phyloP scores from a whole-genome alignment of 2,113 vertebrate genomes.

The Mormyrus lacerda region DNA sequence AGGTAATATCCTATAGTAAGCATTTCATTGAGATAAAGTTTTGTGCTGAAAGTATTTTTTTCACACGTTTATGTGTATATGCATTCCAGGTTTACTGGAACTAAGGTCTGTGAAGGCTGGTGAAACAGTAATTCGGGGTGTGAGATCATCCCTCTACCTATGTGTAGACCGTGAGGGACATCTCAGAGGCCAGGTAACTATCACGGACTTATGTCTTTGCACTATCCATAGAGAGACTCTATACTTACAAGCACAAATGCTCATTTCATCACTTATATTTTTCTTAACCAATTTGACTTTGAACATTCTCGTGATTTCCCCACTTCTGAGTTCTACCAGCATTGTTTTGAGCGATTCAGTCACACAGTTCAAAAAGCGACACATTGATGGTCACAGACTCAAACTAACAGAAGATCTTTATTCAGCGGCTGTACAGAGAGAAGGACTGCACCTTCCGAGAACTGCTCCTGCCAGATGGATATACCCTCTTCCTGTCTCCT shows the following conservation, averaged over 20 bases:
- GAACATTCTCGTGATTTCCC: not conserved
- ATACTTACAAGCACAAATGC: not conserved
- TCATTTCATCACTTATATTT: not conserved
- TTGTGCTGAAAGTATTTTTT: not conserved
- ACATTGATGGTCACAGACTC: not conserved
- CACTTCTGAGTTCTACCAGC: not conserved
- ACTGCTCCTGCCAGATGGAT: slow-evolving; percentile 53
- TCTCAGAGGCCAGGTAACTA: slow-evolving; percentile 51
- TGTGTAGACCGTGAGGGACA: slow-evolving; percentile 48
- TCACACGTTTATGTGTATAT: not conserved
- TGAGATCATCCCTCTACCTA: slow-evolving; percentile 50
- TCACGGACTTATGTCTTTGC: not conserved
- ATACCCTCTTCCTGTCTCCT: slow-evolving; percentile 53
- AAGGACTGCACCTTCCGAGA: slow-evolving; percentile 58
- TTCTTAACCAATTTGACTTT: not conserved
- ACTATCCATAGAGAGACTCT: not conserved
- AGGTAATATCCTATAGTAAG: not conserved
- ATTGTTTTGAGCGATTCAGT: not conserved
- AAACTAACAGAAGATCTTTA: not conserved
- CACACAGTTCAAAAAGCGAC: not conserved
- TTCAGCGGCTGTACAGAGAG: slow-evolving; percentile 44
- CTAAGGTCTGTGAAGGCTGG: slow-evolving; percentile 51
- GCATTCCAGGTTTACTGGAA: slow-evolving; percentile 56
- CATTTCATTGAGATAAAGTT: not conserved
- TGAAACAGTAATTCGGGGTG: slow-evolving; percentile 46